Evolutionary conservation across 2,797 vertebrate genomes (phyloP), one percentile per base, ranked within the genome.

Genomic region (Heterohyrax brucei): DNA sequence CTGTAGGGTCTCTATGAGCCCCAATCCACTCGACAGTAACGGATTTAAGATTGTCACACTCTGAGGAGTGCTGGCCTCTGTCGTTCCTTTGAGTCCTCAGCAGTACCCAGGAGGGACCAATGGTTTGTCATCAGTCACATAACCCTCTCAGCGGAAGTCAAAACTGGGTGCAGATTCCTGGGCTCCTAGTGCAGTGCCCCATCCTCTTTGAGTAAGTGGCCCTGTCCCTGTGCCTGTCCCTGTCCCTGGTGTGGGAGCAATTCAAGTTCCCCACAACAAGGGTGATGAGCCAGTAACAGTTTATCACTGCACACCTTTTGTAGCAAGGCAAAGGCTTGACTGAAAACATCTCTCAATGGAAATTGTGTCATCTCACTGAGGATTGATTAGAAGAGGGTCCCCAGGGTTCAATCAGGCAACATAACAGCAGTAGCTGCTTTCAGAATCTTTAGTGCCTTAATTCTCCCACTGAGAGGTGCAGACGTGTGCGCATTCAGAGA

Each of bases 361-460:
- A 85, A n/a, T 22, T 3, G 6, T 78, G 89, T 64, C 21, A 0
- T 80, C 76, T 89, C 84, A 22, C 46, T 8, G 14, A 30, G 87
- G 30, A 80, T 72, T 39, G 3, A 53, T 79, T 78, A 75, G 72
- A 79, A 95, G 59, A 44, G 0, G 0, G 50, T 59, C 87, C 46
- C 68, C 28, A 78, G 68, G 56, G 73, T 28, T 79, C 85, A 85
- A 4, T 94, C 50, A 95, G 80, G 75, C 33, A 73, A 46, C n/a
- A 16, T 53, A 44, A 59, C 59, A 83, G 61, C 18, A 3, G 22
- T 19, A 21, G 16, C 86, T 56, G 80, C 94, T 91, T 79, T 82
- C 89, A 87, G 33, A 92, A 78, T 78, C 81, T 59, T 94, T 89
- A 93, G 87, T 89, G 93, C 89, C 50, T 75, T 89, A 75, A 86